Base-by-base conservation (phyloP, 2,888 invertebrate species). In the Epiblema foenella region DNA sequence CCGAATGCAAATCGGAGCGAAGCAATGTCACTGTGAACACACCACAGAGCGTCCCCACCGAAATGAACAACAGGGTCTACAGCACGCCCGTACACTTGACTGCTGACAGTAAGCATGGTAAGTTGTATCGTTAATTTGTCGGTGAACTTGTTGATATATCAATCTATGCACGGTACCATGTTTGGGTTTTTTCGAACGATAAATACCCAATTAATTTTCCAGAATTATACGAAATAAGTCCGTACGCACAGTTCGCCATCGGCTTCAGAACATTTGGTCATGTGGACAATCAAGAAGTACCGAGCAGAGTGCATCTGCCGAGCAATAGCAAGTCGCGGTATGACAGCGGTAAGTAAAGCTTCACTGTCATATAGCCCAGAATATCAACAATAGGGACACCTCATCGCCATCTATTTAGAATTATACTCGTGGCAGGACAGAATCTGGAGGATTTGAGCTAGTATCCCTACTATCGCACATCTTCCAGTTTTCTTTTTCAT, bases 191-290 rank as follows among this genome's bases (percentile, higher is more conserved):
- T 4, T 4, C 24, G 24, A 4, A 24, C 8, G 7, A 3, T 8
- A 33, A 33, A 33, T 12, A 37, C n/a, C 58, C 39, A 33, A 17
- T 17, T 73, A 62, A 12, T 63, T 37, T 85, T 84, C 0, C 87
- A 93, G 94, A 94, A 78, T 75, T 94, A 12, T 94, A 93, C 75
- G 94, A 94, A 73, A 94, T 94, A 78, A 94, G 94, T 80, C 94
- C 94, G 0, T 94, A 94, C 74, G 94, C 94, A 0, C 94, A 94
- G 68, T 94, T 94, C 60, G 93, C 93, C 0, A 88, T 94, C 65
- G 94, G 94, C 0, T 94, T 94, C 75, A 87, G 93, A n/a, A 94
- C 94, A 1, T 94, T 94, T n/a, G 94, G 94, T 0, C 94, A 94
- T 72, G 93, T 93, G 0, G 94, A 94, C 11, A 94, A 94, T 59